phyloP scores from a whole-genome alignment of 2,113 vertebrate genomes.

The Pavo muticus region DNA sequence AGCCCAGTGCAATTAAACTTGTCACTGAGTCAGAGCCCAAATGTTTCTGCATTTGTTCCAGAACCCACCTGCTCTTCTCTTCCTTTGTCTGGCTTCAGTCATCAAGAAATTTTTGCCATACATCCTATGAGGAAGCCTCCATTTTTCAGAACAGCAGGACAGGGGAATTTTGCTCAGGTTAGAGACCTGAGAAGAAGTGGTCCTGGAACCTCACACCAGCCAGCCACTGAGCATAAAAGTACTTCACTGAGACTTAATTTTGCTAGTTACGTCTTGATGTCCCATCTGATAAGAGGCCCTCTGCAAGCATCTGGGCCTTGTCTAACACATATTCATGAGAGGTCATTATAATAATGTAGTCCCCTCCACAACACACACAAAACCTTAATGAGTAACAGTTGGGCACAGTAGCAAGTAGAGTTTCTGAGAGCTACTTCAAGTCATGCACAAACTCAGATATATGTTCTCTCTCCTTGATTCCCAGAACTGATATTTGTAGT shows the following conservation, averaged over 20 bases:
- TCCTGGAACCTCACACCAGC: neutral
- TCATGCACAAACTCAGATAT: neutral
- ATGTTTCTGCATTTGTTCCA: neutral
- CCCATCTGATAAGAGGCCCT: neutral
- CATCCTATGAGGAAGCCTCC: neutral
- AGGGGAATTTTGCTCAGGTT: neutral
- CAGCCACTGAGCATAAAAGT: neutral
- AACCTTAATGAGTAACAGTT: neutral
- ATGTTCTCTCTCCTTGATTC: neutral
- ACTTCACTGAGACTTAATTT: neutral
- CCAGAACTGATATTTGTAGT: neutral
- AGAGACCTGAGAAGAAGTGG: neutral
- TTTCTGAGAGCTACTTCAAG: neutral
- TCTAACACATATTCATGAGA: neutral
- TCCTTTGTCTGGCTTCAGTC: neutral
- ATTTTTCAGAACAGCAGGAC: neutral
- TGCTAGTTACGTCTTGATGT: neutral
- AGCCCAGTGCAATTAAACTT: neutral
- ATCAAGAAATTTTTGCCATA: fast-evolving
- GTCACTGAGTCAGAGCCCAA: neutral
- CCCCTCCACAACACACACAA: neutral
- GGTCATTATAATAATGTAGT: neutral
- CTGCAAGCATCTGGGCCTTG: neutral
- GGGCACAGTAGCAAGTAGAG: neutral
- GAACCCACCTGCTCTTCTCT: neutral